Evolutionary conservation across 2,888 invertebrate genomes (phyloP).

Genomic region (Caradrina kadenii): DNA sequence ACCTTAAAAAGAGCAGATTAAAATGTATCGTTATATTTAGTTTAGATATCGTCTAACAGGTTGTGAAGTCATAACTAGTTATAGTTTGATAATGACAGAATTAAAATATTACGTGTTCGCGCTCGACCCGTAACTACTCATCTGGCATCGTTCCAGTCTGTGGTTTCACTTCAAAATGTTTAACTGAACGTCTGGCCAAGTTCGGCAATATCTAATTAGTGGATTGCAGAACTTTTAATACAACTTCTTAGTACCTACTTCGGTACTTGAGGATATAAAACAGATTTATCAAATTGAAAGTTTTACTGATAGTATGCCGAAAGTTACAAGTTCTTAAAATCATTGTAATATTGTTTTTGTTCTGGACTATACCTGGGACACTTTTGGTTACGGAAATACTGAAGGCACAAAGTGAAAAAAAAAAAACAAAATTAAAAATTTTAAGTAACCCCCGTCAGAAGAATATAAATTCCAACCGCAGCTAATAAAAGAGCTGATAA

Average conservation of each 20-base stretch:
- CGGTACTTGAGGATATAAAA: not conserved
- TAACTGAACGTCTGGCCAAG: conserved; percentile 12
- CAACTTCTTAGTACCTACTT: not conserved
- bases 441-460: too few species aligned
- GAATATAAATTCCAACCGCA: too few species aligned
- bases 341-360: too few species aligned
- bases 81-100: not conserved
- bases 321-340: too few species aligned
- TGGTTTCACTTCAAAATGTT: conserved; percentile 16
- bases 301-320: not conserved
- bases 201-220: not conserved
- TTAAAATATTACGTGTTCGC: not conserved
- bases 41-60: not conserved
- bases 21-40: not conserved
- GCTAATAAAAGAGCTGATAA: too few species aligned
- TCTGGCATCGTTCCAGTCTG: conserved; percentile 24
- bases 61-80: not conserved
- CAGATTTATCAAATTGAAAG: not conserved
- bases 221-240: not conserved
- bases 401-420: too few species aligned
- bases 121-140: conserved; percentile 1
- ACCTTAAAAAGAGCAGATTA: not conserved
- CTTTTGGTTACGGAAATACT: too few species aligned
- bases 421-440: too few species aligned
- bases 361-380: too few species aligned